phyloP scores from a whole-genome alignment of 2,797 vertebrate genomes.

The Coracias cyanogaster region DNA sequence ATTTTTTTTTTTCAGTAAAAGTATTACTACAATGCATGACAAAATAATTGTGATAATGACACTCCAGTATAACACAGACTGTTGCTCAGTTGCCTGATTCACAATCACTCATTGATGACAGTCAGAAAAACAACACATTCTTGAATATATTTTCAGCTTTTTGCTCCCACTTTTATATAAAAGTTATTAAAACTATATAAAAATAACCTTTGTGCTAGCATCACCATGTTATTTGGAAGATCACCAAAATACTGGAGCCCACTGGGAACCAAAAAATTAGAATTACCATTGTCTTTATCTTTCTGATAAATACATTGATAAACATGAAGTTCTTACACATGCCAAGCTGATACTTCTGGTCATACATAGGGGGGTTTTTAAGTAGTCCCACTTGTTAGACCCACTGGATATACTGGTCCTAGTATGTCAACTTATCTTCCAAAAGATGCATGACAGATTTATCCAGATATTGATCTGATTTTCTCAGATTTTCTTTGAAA shows the following conservation, averaged over 20 bases:
- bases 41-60: conserved; percentile 38
- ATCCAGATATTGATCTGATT: background rate
- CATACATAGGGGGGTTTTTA: rapidly evolving
- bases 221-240: background rate
- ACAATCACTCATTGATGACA: background rate
- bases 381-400: background rate
- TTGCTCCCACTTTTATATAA: background rate
- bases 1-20: background rate
- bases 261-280: background rate
- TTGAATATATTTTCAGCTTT: background rate
- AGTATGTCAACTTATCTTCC: background rate
- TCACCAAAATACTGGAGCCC: background rate
- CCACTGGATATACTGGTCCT: background rate
- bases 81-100: conserved; percentile 24
- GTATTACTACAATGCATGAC: background rate
- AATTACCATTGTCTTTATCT: background rate
- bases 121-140: background rate
- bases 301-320: background rate
- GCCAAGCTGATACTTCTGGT: background rate
- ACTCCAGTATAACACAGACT: background rate
- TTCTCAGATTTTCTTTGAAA: background rate
- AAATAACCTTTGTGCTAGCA: background rate
- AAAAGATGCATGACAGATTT: background rate
- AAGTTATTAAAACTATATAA: background rate
- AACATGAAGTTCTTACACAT: background rate